phyloP scores from a whole-genome alignment of 2,797 vertebrate species.

The Onychomys torridus region DNA sequence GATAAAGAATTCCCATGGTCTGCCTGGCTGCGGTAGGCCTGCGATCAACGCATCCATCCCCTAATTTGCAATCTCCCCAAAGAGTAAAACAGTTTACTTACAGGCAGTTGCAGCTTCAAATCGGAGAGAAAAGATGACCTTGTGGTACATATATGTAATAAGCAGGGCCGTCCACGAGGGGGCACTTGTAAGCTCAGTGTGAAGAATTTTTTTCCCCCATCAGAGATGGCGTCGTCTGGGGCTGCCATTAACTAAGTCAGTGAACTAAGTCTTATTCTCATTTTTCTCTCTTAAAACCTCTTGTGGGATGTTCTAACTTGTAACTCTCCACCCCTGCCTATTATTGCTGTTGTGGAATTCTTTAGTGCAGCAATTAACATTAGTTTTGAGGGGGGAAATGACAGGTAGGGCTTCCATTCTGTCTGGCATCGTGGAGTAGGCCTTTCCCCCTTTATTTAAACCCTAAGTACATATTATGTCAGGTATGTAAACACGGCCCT shows the following conservation, averaged over 20 bases:
- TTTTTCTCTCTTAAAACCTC: background rate
- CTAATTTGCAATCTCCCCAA: background rate
- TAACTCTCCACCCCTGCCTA: no score
- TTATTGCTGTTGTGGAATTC: background rate
- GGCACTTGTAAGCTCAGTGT: conserved; percentile 81
- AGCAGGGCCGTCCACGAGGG: conserved; percentile 80
- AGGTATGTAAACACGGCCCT: background rate
- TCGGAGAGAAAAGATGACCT: background rate
- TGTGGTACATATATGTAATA: background rate
- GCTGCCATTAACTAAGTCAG: background rate
- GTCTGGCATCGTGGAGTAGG: background rate
- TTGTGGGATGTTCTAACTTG: background rate
- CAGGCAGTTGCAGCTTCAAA: background rate
- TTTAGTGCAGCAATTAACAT: background rate
- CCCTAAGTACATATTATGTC: background rate
- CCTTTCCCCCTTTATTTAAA: background rate
- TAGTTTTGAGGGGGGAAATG: background rate
- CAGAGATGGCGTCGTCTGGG: background rate
- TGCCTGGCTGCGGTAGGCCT: background rate
- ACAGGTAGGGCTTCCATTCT: background rate
- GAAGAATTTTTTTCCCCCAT: background rate
- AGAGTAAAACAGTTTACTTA: background rate
- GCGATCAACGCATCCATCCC: background rate
- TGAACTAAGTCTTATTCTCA: background rate
- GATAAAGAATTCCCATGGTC: background rate